Evolutionary conservation across 1,140 invertebrate species (phyloP), one percentile per base, ranked within the genome.

Genomic region (Brachionus asplanchnoidis): DNA sequence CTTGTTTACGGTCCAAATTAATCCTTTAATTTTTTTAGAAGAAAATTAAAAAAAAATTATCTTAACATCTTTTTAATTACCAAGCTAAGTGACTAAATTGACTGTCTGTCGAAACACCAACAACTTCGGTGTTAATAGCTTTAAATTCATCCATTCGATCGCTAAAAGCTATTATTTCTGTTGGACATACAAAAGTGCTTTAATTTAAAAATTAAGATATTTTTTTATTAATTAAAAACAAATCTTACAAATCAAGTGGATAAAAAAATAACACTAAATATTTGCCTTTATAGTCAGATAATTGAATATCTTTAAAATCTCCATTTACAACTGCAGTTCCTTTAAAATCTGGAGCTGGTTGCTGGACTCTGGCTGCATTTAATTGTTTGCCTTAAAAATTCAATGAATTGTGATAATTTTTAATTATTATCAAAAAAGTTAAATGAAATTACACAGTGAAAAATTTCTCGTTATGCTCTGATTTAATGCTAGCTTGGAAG

Each of bases 181-280:
- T 97, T 20, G 96, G 96, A 87, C 96, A 97, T 0, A 97, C 95
- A 92, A 97, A 97, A 4, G 95, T 97, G 88, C 79, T 82, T 36
- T 53, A 36, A 36, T 40, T 65, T 60, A 66, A 28, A 17, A 42
- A 65, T 20, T 53, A 32, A 3, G 32, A 26, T 23, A 36, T 65
- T 65, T n/a, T n/a, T 23, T 26, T 77, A 50, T 8, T 77, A 50
- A 36, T 11, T 44, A 14, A 65, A 42, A 66, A 36, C 32, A 36
- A 36, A 14, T 17, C 53, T 65, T 68, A 82, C 79, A 98, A 98
- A 88, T 98, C 96, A 70, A 97, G 90, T 0, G 96, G 96, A 88
- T 98, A 98, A 92, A 98, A 98, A 91, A 98, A 97, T 0, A 98
- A 89, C 1, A 98, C 94, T 9, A 98, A 91, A 89, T 98, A 98